Evolutionary conservation across 2,888 invertebrate species (phyloP).

Genomic region (Tenthredo scrophulariae): DNA sequence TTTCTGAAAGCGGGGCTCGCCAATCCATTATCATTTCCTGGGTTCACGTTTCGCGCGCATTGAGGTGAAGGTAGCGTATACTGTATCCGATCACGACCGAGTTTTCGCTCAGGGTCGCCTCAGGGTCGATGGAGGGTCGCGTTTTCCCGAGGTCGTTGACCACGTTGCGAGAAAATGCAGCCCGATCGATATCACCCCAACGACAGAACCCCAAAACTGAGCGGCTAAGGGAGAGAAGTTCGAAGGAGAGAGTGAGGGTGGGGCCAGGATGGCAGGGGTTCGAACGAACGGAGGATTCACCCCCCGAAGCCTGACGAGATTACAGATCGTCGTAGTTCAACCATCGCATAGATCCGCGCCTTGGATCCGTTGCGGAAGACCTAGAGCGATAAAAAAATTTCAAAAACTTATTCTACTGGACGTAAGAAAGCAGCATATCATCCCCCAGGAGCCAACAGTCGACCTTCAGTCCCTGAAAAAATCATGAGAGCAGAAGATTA

Average conservation of each 20-base stretch:
- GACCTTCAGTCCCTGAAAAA: background rate
- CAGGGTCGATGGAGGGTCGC: slow-evolving; percentile 46
- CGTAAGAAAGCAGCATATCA: background rate
- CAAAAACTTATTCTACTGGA: background rate
- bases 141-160: slow-evolving; percentile 55
- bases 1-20: background rate
- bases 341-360: slow-evolving; percentile 6
- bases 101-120: slow-evolving; percentile 49
- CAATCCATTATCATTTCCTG: background rate
- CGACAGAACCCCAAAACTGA: slow-evolving; percentile 44
- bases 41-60: background rate
- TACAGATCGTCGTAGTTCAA: slow-evolving; percentile 10
- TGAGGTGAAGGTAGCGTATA: background rate
- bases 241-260: slow-evolving; percentile 42
- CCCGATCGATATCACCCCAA: slow-evolving; percentile 54
- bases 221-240: slow-evolving; percentile 31
- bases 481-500: background rate
- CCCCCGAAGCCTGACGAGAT: slow-evolving; percentile 28
- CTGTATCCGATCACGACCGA: slow-evolving; percentile 40
- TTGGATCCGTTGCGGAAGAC: background rate
- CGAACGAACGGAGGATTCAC: slow-evolving; percentile 9
- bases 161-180: slow-evolving; percentile 52
- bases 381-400: background rate
- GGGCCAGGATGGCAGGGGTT: slow-evolving; percentile 32
- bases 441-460: background rate